These are phyloP conservation scores for Ploceus nigricollis DNA, from an alignment of 2,113 vertebrate species.

Conservation along the genomic window DNA sequence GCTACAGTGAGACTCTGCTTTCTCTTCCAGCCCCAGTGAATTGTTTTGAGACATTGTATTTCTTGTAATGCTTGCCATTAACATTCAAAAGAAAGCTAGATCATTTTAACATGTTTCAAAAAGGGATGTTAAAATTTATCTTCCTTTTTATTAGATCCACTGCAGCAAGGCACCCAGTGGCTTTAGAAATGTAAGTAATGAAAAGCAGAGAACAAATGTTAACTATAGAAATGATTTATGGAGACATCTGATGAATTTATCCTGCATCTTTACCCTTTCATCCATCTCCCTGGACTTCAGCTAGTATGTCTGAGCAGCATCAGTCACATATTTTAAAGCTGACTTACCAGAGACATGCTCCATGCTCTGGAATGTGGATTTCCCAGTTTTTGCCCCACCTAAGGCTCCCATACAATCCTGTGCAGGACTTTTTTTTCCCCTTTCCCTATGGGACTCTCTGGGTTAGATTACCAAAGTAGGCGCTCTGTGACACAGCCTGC, in stretches of 20 bases:
- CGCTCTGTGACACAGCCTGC: neutral
- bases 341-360: neutral
- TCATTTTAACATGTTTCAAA: conserved; percentile 47
- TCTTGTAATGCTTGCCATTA: conserved; percentile 9
- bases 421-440: neutral
- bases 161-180: conserved; percentile 23
- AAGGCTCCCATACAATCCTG: neutral
- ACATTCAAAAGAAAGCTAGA: conserved; percentile 29
- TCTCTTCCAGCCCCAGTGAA: neutral
- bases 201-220: conserved; percentile 45
- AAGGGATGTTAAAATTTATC: conserved; percentile 52
- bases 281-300: conserved; percentile 17
- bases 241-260: conserved; percentile 57
- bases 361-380: conserved; percentile 12
- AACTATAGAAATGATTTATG: conserved; percentile 46
- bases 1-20: neutral
- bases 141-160: conserved; percentile 45
- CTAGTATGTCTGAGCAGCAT: neutral
- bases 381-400: conserved; percentile 8
- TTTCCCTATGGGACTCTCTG: neutral
- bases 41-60: neutral
- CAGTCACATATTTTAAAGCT: conserved; percentile 2
- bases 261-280: conserved; percentile 40
- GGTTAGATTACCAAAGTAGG: neutral
- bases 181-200: conserved; percentile 53